phyloP scores from a whole-genome alignment of 2,888 invertebrate genomes.

The Andrena flavipes region DNA sequence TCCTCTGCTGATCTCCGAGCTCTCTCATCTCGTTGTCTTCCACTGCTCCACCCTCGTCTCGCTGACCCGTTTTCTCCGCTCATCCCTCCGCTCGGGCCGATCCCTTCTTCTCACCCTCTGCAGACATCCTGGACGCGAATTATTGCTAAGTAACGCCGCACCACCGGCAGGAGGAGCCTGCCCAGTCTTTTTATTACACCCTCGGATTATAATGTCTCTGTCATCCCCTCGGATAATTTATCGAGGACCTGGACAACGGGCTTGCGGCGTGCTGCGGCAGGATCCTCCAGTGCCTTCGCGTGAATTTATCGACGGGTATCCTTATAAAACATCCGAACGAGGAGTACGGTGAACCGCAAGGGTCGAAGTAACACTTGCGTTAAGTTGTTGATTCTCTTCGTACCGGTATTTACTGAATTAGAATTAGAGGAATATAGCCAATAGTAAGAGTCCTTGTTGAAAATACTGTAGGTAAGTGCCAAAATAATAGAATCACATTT shows the following conservation, averaged over 20 bases:
- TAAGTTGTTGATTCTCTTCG: conserved; percentile 57
- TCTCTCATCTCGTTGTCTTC: background rate
- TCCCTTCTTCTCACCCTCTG: conserved; percentile 19
- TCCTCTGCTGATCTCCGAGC: background rate
- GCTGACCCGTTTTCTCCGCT: conserved; percentile 30
- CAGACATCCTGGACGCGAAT: conserved; percentile 60
- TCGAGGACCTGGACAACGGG: conserved; percentile 62
- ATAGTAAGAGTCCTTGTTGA: too few species aligned
- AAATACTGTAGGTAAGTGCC: too few species aligned
- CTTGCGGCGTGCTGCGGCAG: conserved; percentile 59
- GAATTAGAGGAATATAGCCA: background rate
- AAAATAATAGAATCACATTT: too few species aligned
- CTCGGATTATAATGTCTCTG: conserved; percentile 80
- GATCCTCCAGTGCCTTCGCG: conserved; percentile 54
- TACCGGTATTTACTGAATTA: background rate
- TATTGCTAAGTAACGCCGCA: conserved; percentile 72
- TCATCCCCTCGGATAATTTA: conserved; percentile 79
- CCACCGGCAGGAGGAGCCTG: conserved; percentile 34
- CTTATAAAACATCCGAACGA: conserved; percentile 67
- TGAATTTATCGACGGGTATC: conserved; percentile 77
- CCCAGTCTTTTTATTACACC: conserved; percentile 68
- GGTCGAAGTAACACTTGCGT: conserved; percentile 74
- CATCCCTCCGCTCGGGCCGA: conserved; percentile 7
- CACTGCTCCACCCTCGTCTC: background rate
- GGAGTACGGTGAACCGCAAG: conserved; percentile 65